These are phyloP conservation scores for Trinorchestia longiramus DNA, from an alignment of 1,140 invertebrate species.

Conservation along the genomic window DNA sequence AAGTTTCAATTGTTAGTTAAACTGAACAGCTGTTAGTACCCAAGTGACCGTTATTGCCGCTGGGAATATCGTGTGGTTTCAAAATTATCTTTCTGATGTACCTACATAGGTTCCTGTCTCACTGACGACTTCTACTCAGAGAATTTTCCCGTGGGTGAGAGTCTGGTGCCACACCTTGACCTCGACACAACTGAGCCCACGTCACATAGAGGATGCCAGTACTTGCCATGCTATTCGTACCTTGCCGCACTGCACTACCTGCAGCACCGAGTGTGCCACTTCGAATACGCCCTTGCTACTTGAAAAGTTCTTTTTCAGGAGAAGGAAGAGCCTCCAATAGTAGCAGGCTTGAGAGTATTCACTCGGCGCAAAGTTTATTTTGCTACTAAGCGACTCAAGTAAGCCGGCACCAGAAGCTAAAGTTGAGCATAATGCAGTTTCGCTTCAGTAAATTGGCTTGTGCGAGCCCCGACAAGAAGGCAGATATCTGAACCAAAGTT, in stretches of 20 bases:
- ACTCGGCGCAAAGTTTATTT: conserved; percentile 41
- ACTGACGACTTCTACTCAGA: too few species aligned
- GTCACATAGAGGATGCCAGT: background rate
- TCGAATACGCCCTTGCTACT: background rate
- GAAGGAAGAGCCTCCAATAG: background rate
- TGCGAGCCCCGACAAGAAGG: background rate
- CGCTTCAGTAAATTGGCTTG: conserved; percentile 23
- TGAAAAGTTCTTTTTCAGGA: background rate
- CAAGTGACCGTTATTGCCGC: too few species aligned
- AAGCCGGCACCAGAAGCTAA: conserved; percentile 46
- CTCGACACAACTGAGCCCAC: too few species aligned
- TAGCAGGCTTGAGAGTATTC: conserved; percentile 22
- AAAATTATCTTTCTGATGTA: too few species aligned
- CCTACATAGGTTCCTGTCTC: too few species aligned
- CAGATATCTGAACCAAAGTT: conserved; percentile 30
- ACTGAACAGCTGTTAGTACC: too few species aligned
- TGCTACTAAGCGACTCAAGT: conserved; percentile 1
- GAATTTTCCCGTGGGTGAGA: too few species aligned
- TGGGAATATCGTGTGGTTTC: too few species aligned
- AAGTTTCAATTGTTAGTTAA: too few species aligned
- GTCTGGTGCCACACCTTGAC: too few species aligned
- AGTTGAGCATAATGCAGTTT: conserved; percentile 46
- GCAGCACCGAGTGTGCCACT: background rate
- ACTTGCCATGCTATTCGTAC: background rate
- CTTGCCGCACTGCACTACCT: background rate